Conservation (phyloP, 2,113 vertebrate species). For the Etia nguti region DNA sequence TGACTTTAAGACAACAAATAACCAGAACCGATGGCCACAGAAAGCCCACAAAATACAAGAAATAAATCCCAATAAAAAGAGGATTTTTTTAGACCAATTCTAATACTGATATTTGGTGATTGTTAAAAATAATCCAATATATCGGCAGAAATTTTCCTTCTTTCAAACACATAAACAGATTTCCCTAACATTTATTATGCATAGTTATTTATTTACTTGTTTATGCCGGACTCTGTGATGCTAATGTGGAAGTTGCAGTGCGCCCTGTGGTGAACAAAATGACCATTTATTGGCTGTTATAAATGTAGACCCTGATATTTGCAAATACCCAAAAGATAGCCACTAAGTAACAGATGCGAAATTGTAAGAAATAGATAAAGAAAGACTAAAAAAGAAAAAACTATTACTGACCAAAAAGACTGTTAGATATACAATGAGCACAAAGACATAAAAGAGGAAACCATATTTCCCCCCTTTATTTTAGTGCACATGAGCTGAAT, state of each 20-base stretch:
- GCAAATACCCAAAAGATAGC: not conserved
- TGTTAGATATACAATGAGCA: not conserved
- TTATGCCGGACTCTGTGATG: not conserved
- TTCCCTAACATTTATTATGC: not conserved
- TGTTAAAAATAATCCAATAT: not conserved
- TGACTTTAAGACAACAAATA: not conserved
- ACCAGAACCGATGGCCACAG: not conserved
- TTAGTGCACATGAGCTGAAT: not conserved
- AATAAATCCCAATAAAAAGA: not conserved
- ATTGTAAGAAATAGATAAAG: not conserved
- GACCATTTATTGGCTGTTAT: not conserved
- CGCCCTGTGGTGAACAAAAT: not conserved
- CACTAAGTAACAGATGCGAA: too few relatives aligned
- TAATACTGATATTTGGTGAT: not conserved
- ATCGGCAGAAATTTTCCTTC: not conserved
- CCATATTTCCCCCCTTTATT: accelerated
- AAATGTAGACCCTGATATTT: not conserved
- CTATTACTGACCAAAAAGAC: not conserved
- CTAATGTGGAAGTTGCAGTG: not conserved
- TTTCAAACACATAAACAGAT: not conserved
- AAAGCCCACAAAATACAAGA: not conserved
- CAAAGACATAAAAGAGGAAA: not conserved
- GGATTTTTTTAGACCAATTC: not conserved
- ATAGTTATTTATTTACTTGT: not conserved
- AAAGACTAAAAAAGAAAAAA: not conserved